Base-by-base conservation (phyloP, 2,888 invertebrate genomes). In the Cotesia congregata region DNA sequence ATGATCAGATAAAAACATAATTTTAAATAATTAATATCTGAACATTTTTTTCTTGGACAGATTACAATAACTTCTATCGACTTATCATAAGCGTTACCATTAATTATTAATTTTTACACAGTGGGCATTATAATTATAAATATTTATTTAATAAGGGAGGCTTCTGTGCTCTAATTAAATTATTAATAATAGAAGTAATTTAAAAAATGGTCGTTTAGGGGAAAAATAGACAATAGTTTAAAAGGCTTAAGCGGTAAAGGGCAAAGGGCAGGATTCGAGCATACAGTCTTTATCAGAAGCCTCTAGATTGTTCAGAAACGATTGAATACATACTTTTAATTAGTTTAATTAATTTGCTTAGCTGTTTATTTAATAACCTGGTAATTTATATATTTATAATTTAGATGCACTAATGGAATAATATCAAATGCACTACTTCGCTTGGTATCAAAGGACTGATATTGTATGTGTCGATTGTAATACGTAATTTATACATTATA, bases 381-480 rank as follows among this genome's bases (percentile, higher is more conserved):
- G 78, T 78, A 81, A 80, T 80, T 82, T 82, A 80, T 78, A 73
- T 61, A 72, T 81, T 82, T 80, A 80, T 30, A 30, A 30, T 50
- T 68, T 61, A 74, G 4, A 68, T 20, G 61, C 40, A 74, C 3
- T 62, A 59, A 59, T 70, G 9, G n/a, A 59, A 12, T 80, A 82
- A 85, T 87, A 88, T 87, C 85, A 88, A 87, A 86, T 83, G 84
- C 84, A 83, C 80, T 85, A 85, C 82, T 83, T 83, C 79, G 80
- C 78, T 84, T 84, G 85, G 88, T 88, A 88, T 88, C 88, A 88
- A 88, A 88, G 87, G 85, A 83, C 80, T 85, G 86, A 87, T 86
- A 86, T 86, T 83, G 79, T 78, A 39, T 64, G 68, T 50, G 72
- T 76, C 68, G 62, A 68, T 67, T 76, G 68, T 72, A 76, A 67